Evolutionary conservation across 2,888 invertebrate genomes (phyloP).

Genomic region (Deilephila porcellus): DNA sequence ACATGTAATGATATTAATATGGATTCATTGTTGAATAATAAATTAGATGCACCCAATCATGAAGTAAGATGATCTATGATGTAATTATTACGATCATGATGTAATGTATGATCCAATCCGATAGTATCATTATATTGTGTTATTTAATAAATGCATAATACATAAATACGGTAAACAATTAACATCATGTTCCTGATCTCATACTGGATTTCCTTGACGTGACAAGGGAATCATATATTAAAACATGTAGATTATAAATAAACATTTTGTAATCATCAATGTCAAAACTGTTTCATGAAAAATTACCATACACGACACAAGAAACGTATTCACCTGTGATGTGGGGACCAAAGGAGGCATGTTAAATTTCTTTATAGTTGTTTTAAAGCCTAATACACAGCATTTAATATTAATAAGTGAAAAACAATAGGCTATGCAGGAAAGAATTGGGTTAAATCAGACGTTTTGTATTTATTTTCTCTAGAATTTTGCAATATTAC

Average conservation of each 20-base stretch:
- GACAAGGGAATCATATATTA: background rate
- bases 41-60: background rate
- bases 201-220: background rate
- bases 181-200: background rate
- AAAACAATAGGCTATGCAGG: too few species aligned
- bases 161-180: background rate
- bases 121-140: constrained; percentile 1
- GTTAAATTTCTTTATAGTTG: too few species aligned
- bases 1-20: background rate
- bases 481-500: too few species aligned
- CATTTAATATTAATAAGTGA: too few species aligned
- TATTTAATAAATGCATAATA: constrained; percentile 4
- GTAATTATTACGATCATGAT: constrained; percentile 19
- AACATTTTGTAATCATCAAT: background rate
- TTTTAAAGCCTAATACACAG: too few species aligned
- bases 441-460: too few species aligned
- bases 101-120: constrained; percentile 20
- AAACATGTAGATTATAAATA: background rate
- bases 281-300: too few species aligned
- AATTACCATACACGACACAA: too few species aligned
- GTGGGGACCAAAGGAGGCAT: too few species aligned
- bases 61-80: constrained; percentile 15
- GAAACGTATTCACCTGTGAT: too few species aligned
- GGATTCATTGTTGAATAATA: background rate
- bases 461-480: too few species aligned